Percentiles rank a stretch among this genome's conserved stretches.
phyloP scores from a whole-genome alignment of 1,140 invertebrate species.

The Tyrophagus putrescentiae region DNA sequence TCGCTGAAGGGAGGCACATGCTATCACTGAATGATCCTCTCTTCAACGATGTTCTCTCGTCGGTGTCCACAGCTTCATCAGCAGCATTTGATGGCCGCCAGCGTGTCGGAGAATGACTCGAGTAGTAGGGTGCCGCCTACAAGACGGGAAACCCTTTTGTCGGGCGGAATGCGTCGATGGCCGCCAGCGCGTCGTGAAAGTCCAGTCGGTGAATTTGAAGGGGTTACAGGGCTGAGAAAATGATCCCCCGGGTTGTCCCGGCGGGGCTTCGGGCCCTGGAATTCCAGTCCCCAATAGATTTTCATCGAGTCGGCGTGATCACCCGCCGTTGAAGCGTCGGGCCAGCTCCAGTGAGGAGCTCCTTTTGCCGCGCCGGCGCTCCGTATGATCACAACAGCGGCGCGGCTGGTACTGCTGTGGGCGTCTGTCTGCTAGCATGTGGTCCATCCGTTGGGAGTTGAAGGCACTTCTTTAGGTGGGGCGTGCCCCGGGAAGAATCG shows the following conservation, averaged over 20 bases:
- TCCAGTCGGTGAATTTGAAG: constrained; percentile 59
- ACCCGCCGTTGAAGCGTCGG: constrained; percentile 67
- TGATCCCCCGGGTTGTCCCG: constrained; percentile 68
- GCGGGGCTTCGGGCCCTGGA: constrained; percentile 89
- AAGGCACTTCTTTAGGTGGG: too few relatives aligned
- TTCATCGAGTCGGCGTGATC: constrained; percentile 98
- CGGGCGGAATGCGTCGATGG: constrained; percentile 56
- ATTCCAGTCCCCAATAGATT: constrained; percentile 83
- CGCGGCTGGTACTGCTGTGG: background rate
- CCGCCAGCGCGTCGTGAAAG: constrained; percentile 66
- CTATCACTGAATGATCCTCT: too few relatives aligned
- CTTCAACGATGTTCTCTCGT: too few relatives aligned
- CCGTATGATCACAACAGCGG: constrained; percentile 74
- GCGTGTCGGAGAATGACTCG: constrained; percentile 80
- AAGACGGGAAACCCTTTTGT: constrained; percentile 68
- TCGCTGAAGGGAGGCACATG: too few relatives aligned
- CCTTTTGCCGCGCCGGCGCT: constrained; percentile 91
- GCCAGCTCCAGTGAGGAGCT: constrained; percentile 85
- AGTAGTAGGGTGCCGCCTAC: constrained; percentile 98
- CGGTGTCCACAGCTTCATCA: too few relatives aligned
- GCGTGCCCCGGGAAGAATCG: too few relatives aligned
- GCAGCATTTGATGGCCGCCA: too few relatives aligned
- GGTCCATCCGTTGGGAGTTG: too few relatives aligned
- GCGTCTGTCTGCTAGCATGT: too few relatives aligned
- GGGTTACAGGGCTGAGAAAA: constrained; percentile 72